phyloP scores from a whole-genome alignment of 2,888 invertebrate genomes.

The Luperina nickerlii region DNA sequence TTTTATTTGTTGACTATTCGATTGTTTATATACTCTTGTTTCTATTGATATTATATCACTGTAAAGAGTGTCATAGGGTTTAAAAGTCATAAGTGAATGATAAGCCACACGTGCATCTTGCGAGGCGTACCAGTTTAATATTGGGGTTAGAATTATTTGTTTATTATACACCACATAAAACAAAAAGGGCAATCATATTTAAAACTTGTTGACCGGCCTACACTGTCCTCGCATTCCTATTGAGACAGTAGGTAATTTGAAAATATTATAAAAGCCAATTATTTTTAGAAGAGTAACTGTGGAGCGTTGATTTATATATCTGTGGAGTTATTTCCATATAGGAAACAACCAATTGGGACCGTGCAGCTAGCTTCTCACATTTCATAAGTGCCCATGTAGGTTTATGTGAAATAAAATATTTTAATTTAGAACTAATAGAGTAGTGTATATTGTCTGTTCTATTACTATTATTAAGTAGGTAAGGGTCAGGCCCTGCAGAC shows the following conservation, averaged over 20 bases:
- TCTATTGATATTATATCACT: neutral
- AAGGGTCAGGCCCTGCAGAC: neutral
- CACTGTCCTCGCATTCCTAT: neutral
- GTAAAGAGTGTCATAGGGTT: neutral
- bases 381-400: too few species aligned
- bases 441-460: neutral
- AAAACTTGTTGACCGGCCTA: neutral
- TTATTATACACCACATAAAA: neutral
- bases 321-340: neutral
- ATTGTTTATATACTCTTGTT: neutral
- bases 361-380: neutral
- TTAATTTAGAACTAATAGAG: too few species aligned
- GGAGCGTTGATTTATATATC: too few species aligned
- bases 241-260: neutral
- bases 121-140: neutral
- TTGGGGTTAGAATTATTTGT: slow-evolving; percentile 2
- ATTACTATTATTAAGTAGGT: neutral
- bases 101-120: neutral
- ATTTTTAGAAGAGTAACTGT: neutral
- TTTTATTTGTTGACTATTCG: slow-evolving; percentile 37
- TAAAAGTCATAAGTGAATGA: neutral
- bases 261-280: neutral
- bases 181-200: too few species aligned
- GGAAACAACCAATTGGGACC: neutral
- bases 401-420: too few species aligned